phyloP scores from a whole-genome alignment of 2,113 vertebrate genomes.

The Peucedramus taeniatus region DNA sequence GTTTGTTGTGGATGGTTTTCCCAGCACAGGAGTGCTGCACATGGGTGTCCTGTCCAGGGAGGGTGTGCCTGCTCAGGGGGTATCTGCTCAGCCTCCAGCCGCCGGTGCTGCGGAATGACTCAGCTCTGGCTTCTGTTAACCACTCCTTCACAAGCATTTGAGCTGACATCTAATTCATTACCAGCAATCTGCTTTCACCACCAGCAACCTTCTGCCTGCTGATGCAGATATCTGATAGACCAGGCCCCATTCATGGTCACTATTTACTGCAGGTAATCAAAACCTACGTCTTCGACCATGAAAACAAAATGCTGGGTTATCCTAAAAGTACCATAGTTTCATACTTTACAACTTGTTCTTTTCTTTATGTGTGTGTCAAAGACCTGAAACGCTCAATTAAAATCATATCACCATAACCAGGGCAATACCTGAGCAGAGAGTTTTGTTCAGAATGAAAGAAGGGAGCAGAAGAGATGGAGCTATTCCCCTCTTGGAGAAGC shows the following conservation, averaged over 20 bases:
- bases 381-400: neutral
- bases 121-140: constrained; percentile 44
- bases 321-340: neutral
- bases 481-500: neutral
- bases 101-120: constrained; percentile 39
- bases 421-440: neutral
- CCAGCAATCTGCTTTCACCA: constrained; percentile 72
- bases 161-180: constrained; percentile 82
- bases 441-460: neutral
- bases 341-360: neutral
- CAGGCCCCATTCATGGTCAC: neutral
- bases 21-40: neutral
- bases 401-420: neutral
- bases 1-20: neutral
- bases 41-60: fast-evolving
- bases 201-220: neutral
- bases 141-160: constrained; percentile 66
- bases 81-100: neutral
- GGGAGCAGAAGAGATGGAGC: neutral
- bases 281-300: neutral
- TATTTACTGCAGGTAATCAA: neutral
- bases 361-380: neutral
- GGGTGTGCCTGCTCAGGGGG: neutral
- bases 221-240: constrained; percentile 59
- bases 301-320: neutral